Percentiles rank a stretch among this genome's conserved stretches.
Conservation (phyloP, 2,888 invertebrate genomes). For the Napeogenes inachia region DNA sequence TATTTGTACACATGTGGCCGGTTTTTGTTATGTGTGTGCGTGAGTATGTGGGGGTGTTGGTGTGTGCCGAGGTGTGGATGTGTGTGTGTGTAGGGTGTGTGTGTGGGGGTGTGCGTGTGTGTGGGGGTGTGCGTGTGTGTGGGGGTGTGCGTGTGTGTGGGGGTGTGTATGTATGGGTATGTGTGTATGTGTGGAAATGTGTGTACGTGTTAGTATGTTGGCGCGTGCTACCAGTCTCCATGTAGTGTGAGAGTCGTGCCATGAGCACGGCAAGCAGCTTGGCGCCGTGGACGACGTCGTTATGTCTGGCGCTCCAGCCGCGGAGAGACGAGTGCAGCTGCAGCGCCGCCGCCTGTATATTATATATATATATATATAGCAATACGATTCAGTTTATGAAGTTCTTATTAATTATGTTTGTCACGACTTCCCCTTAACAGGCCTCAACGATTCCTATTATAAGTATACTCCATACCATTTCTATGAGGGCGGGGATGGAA, state of each 20-base stretch:
- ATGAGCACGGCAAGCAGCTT: conserved; percentile 98
- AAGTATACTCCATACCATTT: no score
- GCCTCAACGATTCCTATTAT: no score
- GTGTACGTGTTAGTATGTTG: neutral
- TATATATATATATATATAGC: no score
- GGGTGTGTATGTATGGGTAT: no score
- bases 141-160: no score
- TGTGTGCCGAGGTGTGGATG: no score
- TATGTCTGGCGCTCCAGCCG: conserved; percentile 99
- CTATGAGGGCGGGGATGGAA: neutral
- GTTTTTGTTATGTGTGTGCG: conserved; percentile 85
- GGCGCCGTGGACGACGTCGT: conserved; percentile 98
- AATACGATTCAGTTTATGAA: neutral
- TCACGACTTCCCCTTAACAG: no score
- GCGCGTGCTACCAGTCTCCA: conserved; percentile 48
- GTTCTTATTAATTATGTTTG: no score
- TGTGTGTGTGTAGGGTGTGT: no score
- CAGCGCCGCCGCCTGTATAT: conserved; percentile 90
- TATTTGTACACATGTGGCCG: no score
- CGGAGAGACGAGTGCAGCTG: conserved; percentile 97
- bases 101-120: no score
- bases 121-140: no score
- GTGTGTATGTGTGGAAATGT: neutral
- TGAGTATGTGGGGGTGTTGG: neutral
- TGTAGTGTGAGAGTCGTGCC: conserved; percentile 91